These are phyloP conservation scores for Nymphalis io DNA, from an alignment of 1,140 invertebrate genomes.

Conservation along the genomic window DNA sequence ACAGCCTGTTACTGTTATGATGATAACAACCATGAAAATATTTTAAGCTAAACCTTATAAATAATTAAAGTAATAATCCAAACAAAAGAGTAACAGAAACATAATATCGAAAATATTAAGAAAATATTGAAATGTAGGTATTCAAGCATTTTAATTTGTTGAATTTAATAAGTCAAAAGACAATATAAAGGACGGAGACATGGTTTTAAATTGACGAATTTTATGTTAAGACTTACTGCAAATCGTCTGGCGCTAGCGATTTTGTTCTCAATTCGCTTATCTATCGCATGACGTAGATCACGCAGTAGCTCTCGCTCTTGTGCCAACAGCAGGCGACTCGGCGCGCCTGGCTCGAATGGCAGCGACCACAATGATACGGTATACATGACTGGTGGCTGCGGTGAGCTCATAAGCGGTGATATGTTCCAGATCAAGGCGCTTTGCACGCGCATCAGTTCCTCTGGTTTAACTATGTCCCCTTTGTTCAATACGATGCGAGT, in stretches of 20 bases:
- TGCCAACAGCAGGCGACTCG: constrained; percentile 88
- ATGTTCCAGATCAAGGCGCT: constrained; percentile 97
- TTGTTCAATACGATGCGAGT: constrained; percentile 96
- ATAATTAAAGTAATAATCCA: too few relatives aligned
- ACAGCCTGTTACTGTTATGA: too few relatives aligned
- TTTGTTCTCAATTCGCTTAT: constrained; percentile 95
- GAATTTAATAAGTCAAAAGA: too few relatives aligned
- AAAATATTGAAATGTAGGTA: too few relatives aligned
- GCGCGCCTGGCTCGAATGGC: constrained; percentile 90
- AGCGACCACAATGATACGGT: constrained; percentile 94
- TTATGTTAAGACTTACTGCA: constrained; percentile 84
- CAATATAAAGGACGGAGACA: too few relatives aligned
- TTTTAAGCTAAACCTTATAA: too few relatives aligned
- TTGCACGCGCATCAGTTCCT: constrained; percentile 95
- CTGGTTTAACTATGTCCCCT: constrained; percentile 95
- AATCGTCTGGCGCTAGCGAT: constrained; percentile 96
- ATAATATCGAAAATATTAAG: too few relatives aligned
- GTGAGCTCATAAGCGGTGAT: constrained; percentile 95
- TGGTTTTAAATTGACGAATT: too few relatives aligned
- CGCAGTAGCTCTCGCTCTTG: constrained; percentile 93
- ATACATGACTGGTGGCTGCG: constrained; percentile 97
- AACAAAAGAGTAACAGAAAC: too few relatives aligned
- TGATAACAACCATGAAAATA: too few relatives aligned
- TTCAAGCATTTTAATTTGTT: too few relatives aligned
- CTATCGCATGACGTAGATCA: constrained; percentile 91